Evolutionary conservation across 2,888 invertebrate genomes (phyloP), one percentile per base, ranked within the genome.

Genomic region (Nymphalis polychloros): DNA sequence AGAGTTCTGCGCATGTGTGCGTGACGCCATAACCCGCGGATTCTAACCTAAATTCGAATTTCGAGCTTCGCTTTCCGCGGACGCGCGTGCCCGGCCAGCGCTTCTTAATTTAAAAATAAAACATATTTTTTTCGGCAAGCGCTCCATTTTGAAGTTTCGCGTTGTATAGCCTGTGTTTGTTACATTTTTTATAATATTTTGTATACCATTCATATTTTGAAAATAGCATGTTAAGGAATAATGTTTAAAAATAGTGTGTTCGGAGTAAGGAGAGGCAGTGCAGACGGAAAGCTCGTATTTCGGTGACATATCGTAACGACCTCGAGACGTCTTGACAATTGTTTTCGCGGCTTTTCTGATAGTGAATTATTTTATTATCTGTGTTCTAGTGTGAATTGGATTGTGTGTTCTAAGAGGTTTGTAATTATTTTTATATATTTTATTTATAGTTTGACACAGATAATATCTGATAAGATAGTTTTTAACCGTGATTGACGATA

Each of bases 31-130:
- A 84, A 82, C 88, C 85, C 88, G 86, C 87, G 85, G 80, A 88
- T 88, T 89, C 89, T 90, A 92, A 92, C 92, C 92, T 90, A 91
- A 90, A 90, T 90, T 85, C 86, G 85, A 92, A 90, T 88, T 85
- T 81, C 87, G 84, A 85, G 84, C 86, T 84, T 84, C 81, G 84
- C 85, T 84, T 83, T 80, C 81, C 84, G 80, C 83, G 82, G 85
- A 84, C 85, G 86, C 85, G 84, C 82, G 83, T 86, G 81, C 86
- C 86, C 84, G 84, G 85, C 84, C 84, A 82, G 78, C 80, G 85
- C 80, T 83, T 83, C 81, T 78, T 79, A 81, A 83, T 88, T 89
- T 88, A 91, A 87, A 90, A 90, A 85, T 88, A 88, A 87, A 85
- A 83, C 81, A 78, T 68, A 63, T 78, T 80, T 77, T 81, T 76